These are phyloP conservation scores for Catocala fraxini DNA, from an alignment of 2,888 invertebrate species.

Conservation along the genomic window DNA sequence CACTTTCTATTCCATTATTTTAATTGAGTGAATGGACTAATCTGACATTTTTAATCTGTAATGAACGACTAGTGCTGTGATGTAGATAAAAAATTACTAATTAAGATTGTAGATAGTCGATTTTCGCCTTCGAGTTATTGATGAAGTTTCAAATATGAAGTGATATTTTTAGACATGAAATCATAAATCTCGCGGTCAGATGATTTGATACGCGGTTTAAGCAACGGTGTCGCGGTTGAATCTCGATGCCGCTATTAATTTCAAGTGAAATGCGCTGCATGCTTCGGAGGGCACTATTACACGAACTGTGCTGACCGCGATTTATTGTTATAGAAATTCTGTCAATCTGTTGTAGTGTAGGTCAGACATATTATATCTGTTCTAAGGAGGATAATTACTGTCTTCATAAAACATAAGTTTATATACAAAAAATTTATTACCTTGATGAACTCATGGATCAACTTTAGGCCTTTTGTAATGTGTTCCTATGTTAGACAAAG, in stretches of 20 bases:
- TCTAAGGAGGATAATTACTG: no score
- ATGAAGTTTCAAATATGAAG: constrained; percentile 7
- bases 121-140: constrained; percentile 16
- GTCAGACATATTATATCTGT: no score
- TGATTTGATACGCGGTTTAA: constrained; percentile 12
- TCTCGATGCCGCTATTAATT: constrained; percentile 1
- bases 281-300: no score
- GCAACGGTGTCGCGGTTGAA: constrained; percentile 11
- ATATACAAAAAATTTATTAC: no score
- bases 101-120: constrained; percentile 38
- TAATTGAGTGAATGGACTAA: constrained; percentile 46
- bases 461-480: no score
- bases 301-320: no score
- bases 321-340: no score
- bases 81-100: constrained; percentile 30
- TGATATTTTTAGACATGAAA: constrained; percentile 11
- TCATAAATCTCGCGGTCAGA: constrained; percentile 11
- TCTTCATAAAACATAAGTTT: no score
- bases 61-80: constrained; percentile 19
- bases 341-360: no score
- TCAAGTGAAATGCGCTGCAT: no score
- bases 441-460: no score
- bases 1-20: constrained; percentile 51
- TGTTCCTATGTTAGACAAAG: no score
- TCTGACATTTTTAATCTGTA: constrained; percentile 45